phyloP scores from a whole-genome alignment of 1,140 invertebrate genomes.

The Drosophila parabipectinata region DNA sequence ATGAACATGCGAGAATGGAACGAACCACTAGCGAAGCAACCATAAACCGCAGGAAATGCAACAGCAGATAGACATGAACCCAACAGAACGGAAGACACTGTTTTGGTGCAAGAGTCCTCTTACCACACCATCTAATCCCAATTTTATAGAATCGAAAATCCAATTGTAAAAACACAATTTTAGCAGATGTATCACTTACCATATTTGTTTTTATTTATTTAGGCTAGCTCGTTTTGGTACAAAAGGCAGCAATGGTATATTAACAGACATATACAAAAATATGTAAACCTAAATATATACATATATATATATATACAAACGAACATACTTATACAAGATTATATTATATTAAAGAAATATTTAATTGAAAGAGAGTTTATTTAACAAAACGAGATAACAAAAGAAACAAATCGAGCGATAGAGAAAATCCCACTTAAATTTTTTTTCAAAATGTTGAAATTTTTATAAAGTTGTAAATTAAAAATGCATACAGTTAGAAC shows the following conservation, averaged over 20 bases:
- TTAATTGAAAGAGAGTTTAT: slow-evolving; percentile 7
- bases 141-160: slow-evolving; percentile 52
- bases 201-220: slow-evolving; percentile 49
- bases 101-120: slow-evolving; percentile 9
- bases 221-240: slow-evolving; percentile 67
- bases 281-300: slow-evolving; percentile 29
- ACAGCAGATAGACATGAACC: too few relatives aligned
- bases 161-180: slow-evolving; percentile 63
- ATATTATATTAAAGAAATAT: slow-evolving; percentile 12
- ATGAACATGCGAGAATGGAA: slow-evolving; percentile 46
- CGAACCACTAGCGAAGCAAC: slow-evolving; percentile 13
- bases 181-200: slow-evolving; percentile 35
- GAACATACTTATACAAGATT: background rate
- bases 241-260: slow-evolving; percentile 52
- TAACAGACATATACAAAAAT: slow-evolving; percentile 34
- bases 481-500: slow-evolving; percentile 17
- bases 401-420: slow-evolving; percentile 18
- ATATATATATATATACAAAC: slow-evolving; percentile 17
- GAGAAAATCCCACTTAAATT: slow-evolving; percentile 35
- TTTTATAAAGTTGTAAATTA: slow-evolving; percentile 50
- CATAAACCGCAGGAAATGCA: slow-evolving; percentile 6
- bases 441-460: slow-evolving; percentile 34
- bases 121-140: slow-evolving; percentile 34
- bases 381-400: slow-evolving; percentile 3
- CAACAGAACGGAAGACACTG: background rate